Percentiles rank a stretch among this genome's conserved stretches.
These are phyloP conservation scores for Drosophila diplacantha DNA, from an alignment of 2,888 invertebrate species.

Conservation along the genomic window DNA sequence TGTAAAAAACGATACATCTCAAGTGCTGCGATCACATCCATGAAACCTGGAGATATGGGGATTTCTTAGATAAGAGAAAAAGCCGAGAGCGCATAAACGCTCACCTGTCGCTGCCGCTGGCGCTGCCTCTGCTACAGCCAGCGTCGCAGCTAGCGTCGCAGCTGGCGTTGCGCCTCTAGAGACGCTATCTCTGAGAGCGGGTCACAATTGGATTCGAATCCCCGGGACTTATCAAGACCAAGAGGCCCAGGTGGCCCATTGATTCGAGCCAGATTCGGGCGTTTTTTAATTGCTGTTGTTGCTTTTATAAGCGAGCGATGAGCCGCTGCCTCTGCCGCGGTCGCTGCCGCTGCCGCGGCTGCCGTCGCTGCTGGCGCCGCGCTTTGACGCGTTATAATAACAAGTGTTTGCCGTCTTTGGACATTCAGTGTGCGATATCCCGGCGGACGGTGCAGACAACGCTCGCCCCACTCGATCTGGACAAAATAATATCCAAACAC, in stretches of 20 bases:
- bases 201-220: slow-evolving; percentile 5
- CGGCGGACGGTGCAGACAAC: slow-evolving; percentile 75
- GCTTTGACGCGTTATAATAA: slow-evolving; percentile 76
- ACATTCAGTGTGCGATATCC: slow-evolving; percentile 76
- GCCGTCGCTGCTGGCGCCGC: slow-evolving; percentile 45
- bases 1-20: not conserved
- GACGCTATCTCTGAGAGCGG: slow-evolving; percentile 24
- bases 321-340: slow-evolving; percentile 28
- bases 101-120: slow-evolving; percentile 5
- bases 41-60: not conserved
- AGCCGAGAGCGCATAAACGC: slow-evolving; percentile 21
- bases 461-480: slow-evolving; percentile 40
- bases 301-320: slow-evolving; percentile 12
- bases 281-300: slow-evolving; percentile 2
- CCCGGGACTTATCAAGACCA: slow-evolving; percentile 32
- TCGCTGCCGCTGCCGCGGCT: slow-evolving; percentile 35
- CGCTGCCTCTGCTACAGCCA: not conserved
- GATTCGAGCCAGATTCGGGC: slow-evolving; percentile 55
- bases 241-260: slow-evolving; percentile 42
- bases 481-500: slow-evolving; percentile 3
- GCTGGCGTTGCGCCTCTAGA: slow-evolving; percentile 6
- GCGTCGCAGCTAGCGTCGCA: not conserved
- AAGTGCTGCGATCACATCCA: slow-evolving; percentile 1
- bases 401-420: slow-evolving; percentile 74
- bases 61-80: slow-evolving; percentile 16